A percentile compares a stretch with the other conserved stretches of the same genome.
Evolutionary conservation across 2,888 invertebrate species (phyloP).

Genomic region (Clanis bilineata): DNA sequence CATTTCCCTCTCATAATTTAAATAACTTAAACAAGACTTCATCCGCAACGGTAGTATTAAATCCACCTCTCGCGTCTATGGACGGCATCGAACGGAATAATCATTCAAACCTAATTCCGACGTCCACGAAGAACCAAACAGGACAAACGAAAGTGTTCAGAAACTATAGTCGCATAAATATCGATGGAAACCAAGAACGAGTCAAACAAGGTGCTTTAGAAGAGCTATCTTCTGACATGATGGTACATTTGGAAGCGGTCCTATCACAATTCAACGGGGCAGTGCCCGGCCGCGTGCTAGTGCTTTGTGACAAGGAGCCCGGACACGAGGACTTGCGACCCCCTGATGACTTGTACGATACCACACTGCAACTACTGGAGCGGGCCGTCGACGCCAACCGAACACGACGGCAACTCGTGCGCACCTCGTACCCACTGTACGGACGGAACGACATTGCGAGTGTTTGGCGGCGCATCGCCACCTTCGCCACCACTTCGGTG

Average conservation of each 20-base stretch:
- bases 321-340: not conserved
- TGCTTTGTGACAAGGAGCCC: conserved; percentile 14
- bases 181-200: no score
- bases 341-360: conserved; percentile 20
- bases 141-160: no score
- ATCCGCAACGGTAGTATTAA: not conserved
- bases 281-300: conserved; percentile 1
- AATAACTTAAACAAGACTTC: not conserved
- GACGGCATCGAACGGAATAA: not conserved
- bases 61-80: not conserved
- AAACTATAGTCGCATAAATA: not conserved
- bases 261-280: not conserved
- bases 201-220: not conserved
- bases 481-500: conserved; percentile 34
- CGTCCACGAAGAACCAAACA: not conserved
- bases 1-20: not conserved
- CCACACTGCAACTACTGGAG: conserved; percentile 23
- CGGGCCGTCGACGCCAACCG: conserved; percentile 22
- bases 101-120: not conserved
- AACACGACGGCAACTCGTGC: conserved; percentile 27
- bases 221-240: not conserved
- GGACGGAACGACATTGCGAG: conserved; percentile 26
- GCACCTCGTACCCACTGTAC: conserved; percentile 39
- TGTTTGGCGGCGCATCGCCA: conserved; percentile 41
- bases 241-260: not conserved